Conservation (phyloP, 2,888 invertebrate species). For the Colostygia pectinataria region DNA sequence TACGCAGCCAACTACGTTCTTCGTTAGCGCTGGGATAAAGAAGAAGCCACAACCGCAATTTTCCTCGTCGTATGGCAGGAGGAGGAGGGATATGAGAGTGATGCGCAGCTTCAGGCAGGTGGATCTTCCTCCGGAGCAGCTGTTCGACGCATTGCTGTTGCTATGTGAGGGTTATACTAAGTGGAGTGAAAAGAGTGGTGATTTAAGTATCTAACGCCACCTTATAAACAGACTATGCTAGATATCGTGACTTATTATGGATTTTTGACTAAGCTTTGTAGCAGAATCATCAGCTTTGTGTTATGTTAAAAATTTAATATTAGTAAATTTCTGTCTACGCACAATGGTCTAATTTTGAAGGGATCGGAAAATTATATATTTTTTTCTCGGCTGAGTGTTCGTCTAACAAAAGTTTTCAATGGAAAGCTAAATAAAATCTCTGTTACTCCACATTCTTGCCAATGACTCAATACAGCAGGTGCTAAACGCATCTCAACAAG, state of each 20-base stretch:
- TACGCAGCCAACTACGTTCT: slow-evolving; percentile 60
- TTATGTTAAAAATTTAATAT: neutral
- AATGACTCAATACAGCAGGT: slow-evolving; percentile 34
- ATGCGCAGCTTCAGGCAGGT: slow-evolving; percentile 45
- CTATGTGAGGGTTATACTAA: slow-evolving; percentile 83
- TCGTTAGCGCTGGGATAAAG: slow-evolving; percentile 68
- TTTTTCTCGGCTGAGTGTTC: neutral
- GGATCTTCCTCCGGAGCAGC: slow-evolving; percentile 66
- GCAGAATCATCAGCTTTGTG: too few species aligned
- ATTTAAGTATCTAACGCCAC: neutral
- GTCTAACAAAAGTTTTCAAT: slow-evolving; percentile 7
- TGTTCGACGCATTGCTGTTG: slow-evolving; percentile 76
- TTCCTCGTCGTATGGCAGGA: slow-evolving; percentile 66
- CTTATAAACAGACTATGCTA: too few species aligned
- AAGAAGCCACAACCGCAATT: slow-evolving; percentile 72
- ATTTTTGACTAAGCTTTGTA: too few species aligned
- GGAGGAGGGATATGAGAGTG: slow-evolving; percentile 50
- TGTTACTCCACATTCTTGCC: slow-evolving; percentile 7
- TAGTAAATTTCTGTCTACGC: neutral
- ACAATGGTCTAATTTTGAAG: neutral
- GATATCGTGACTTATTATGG: too few species aligned
- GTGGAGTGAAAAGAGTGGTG: slow-evolving; percentile 56
- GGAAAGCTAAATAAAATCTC: slow-evolving; percentile 12
- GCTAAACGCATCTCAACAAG: slow-evolving; percentile 47
- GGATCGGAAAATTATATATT: neutral